These are phyloP conservation scores for Conistra vaccinii DNA, from an alignment of 2,888 invertebrate species.

Conservation along the genomic window DNA sequence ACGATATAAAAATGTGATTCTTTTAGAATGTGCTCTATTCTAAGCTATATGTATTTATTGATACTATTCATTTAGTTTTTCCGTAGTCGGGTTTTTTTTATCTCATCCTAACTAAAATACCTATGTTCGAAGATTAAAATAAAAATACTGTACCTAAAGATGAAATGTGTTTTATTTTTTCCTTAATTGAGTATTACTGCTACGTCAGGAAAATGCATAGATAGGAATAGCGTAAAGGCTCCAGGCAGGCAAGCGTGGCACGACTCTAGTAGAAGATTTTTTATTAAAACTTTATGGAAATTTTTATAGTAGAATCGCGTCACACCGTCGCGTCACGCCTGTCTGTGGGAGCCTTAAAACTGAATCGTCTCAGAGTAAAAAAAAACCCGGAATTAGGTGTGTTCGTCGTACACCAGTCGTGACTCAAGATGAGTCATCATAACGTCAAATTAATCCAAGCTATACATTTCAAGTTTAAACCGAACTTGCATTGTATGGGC, in stretches of 20 bases:
- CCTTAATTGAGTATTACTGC: neutral
- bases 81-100: neutral
- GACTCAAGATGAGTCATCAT: no score
- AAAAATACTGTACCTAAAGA: constrained; percentile 3
- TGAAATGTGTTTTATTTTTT: constrained; percentile 17
- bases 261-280: no score
- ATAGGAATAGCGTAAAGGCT: neutral
- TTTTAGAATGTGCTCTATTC: neutral
- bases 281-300: no score
- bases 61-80: neutral
- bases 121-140: constrained; percentile 1
- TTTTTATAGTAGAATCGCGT: no score
- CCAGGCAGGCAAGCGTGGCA: no score
- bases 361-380: no score
- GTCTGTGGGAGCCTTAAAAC: no score
- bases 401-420: no score
- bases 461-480: neutral
- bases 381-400: no score
- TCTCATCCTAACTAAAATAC: neutral
- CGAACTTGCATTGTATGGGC: neutral
- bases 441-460: neutral
- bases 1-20: neutral
- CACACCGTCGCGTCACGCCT: no score
- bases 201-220: neutral
- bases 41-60: neutral